Base-by-base conservation (phyloP, 2,888 invertebrate genomes). In the Sphinx pinastri region DNA sequence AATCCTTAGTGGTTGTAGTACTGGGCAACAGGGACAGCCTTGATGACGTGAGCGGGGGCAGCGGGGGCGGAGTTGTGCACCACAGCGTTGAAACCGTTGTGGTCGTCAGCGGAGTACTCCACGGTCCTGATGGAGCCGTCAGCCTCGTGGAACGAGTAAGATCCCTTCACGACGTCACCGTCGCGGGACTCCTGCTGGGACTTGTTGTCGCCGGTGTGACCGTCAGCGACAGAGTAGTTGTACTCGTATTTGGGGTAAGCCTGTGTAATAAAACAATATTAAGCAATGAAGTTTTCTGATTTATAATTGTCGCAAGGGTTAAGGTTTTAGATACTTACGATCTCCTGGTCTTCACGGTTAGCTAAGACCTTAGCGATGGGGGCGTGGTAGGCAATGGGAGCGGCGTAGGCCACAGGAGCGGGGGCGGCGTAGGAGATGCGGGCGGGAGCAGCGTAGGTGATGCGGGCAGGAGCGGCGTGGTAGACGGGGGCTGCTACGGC, bases 121-220 rank as follows among this genome's bases (percentile, higher is more conserved):
- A 94, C 94, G 66, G 90, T 93, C 71, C 93, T 87, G 79, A 90
- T 81, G 80, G 93, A 93, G 78, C 94, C 94, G 77, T 94, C 94
- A 70, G 94, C 90, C 79, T 94, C 93, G 72, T 88, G 87, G 76
- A 94, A 84, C 25, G 91, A 90, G 87, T 94, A 93, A 19, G 88
- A 86, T 73, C 94, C 94, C 79, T 92, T 91, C 67, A 94, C 94
- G 1, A 88, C 88, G 78, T 94, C 94, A 66, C 94, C 94, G 74
- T 93, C 93, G 70, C 89, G 85, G 73, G 77, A 74, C 78, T 95
- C 94, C 75, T 93, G 92, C 80, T 93, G 93, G 75, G 87, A 85
- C 83, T 94, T 93, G 82, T 90, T 86, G 87, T 94, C 94, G 58
- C 94, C 94, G 80, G 94, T 93, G 82, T 93, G 92, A 25, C 88